Base-by-base conservation (phyloP, 2,113 vertebrate species). In the Amphilophus citrinellus region DNA sequence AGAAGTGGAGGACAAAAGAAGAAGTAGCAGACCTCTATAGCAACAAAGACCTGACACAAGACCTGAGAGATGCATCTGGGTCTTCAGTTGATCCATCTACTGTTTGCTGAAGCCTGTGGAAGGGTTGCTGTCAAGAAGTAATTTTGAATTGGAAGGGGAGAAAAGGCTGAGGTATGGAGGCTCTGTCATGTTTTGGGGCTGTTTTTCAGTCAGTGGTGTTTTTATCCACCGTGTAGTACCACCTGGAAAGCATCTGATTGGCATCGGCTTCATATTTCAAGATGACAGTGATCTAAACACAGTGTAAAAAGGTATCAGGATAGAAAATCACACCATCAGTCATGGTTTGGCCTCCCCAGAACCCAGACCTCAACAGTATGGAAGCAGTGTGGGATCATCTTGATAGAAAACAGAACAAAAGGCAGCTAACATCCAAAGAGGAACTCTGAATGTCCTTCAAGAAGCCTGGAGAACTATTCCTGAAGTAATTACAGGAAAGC, bases 311-410 rank as follows among this genome's bases (percentile, higher is more conserved):
- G 14, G 47, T 10, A 47, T 68, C 22, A 47, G 22, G 39, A 68
- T 47, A 27, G 44, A 68, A 14, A 68, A 47, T 47, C 2, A 44
- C 17, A 22, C 14, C 14, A 47, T 68, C 61, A 35, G 17, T 11
- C 65, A 68, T 68, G 65, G 65, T 47, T 27, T 27, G 39, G 65
- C 65, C 65, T 68, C 39, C 14, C 65, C 39, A 68, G 39, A 66
- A 13, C 39, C 63, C 44, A 39, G 2, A 66, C 7, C 63, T 27
- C 39, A 17, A 47, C 39, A 47, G 24, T 66, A 66, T 47, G 24
- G 4, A 68, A 17, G 37, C 37, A 37, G 37, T 37, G 37, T 39
- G 9, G 37, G 37, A 39, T 39, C 37, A 39, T 39, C 8, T 39
- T 39, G 35, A 7, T 7, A 7, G 6, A 35, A 7, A 35, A 35